Conservation (phyloP, 2,113 vertebrate genomes). For the Tupaia tana region DNA sequence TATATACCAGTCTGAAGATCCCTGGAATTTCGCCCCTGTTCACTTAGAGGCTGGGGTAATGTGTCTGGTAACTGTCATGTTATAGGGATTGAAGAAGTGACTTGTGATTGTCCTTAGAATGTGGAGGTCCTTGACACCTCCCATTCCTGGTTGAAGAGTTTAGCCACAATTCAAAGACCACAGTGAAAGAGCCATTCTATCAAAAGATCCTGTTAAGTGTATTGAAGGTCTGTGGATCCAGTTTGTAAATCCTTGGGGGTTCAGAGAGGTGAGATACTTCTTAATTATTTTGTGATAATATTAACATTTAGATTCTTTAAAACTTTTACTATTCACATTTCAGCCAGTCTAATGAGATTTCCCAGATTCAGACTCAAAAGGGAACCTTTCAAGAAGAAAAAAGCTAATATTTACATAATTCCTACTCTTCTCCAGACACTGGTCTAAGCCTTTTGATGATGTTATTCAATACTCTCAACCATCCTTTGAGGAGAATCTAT, state of each 20-base stretch:
- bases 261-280: background rate
- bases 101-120: background rate
- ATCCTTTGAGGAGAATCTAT: background rate
- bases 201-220: background rate
- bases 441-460: conserved; percentile 3
- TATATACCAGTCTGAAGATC: background rate
- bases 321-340: conserved; percentile 42
- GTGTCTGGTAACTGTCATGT: background rate
- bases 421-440: background rate
- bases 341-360: background rate
- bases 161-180: background rate
- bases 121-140: background rate
- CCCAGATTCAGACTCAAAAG: conserved; percentile 54
- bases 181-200: background rate
- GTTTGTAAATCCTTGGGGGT: background rate
- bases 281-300: conserved; percentile 45
- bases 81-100: background rate
- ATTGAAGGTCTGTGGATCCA: background rate
- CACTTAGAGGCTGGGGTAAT: background rate
- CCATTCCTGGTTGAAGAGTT: background rate
- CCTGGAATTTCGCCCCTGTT: background rate
- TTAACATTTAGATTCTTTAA: conserved; percentile 22
- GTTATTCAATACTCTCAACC: background rate
- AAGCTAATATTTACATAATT: background rate
- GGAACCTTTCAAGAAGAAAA: background rate